These are phyloP conservation scores for Drosophila repletoides DNA, from an alignment of 1,140 invertebrate genomes.

Conservation along the genomic window DNA sequence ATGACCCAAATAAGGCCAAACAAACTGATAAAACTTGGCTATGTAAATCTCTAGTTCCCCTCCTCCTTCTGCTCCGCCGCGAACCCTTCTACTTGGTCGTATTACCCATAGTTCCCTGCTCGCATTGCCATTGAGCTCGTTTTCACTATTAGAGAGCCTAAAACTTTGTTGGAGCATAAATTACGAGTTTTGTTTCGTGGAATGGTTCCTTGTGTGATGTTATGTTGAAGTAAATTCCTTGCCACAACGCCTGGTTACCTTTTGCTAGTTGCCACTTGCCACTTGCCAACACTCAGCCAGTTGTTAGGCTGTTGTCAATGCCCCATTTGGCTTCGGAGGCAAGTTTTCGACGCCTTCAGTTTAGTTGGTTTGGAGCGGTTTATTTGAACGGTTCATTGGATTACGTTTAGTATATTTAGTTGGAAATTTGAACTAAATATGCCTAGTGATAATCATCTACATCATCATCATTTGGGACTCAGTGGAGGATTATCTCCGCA, in stretches of 20 bases:
- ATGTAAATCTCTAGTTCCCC: conserved; percentile 33
- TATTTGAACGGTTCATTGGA: conserved; percentile 37
- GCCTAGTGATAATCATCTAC: conserved; percentile 71
- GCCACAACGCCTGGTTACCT: conserved; percentile 40
- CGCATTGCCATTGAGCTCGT: conserved; percentile 74
- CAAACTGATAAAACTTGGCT: conserved; percentile 53
- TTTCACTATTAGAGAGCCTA: conserved; percentile 52
- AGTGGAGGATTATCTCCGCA: conserved; percentile 67
- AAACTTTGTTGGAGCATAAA: conserved; percentile 55
- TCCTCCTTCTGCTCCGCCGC: neutral
- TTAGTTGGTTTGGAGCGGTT: conserved; percentile 48
- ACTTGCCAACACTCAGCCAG: conserved; percentile 15
- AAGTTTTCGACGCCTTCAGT: neutral
- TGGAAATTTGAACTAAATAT: conserved; percentile 20
- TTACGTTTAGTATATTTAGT: neutral
- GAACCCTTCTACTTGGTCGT: too few species aligned
- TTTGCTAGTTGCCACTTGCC: too few species aligned
- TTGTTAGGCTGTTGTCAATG: conserved; percentile 55
- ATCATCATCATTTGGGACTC: conserved; percentile 66
- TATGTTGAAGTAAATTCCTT: conserved; percentile 79
- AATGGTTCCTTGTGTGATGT: conserved; percentile 68
- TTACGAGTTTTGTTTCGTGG: conserved; percentile 26
- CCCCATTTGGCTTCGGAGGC: neutral
- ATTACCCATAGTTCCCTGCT: too few species aligned
- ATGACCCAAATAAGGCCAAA: conserved; percentile 81